Base-by-base conservation (phyloP, 2,888 invertebrate species). In the Thyatira batis region DNA sequence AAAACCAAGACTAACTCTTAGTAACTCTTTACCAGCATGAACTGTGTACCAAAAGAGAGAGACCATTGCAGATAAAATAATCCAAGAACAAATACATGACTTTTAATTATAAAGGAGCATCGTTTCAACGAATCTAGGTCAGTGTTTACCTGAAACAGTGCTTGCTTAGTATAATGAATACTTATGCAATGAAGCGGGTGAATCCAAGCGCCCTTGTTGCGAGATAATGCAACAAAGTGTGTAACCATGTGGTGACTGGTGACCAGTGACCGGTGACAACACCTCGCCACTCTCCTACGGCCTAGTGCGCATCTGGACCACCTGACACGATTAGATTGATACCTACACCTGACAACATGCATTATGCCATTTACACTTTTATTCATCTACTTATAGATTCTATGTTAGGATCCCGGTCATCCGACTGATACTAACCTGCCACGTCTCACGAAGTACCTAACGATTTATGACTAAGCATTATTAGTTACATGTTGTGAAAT, bases 161-260 rank as follows among this genome's bases (percentile, higher is more conserved):
- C n/a, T 4, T 13, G 3, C 4, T 33, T 39, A 39, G 17, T 39
- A 6, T 39, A 39, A 39, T 39, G 6, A 39, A 17, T 2, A 39
- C 17, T 11, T 10, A 25, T 30, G 49, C 46, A 13, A 28, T 48
- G 39, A 17, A 49, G 17, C 21, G 44, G 28, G 39, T 17, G 17
- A 39, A 17, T 39, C 39, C 52, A 50, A 48, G 45, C 48, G 28
- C 21, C 25, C 50, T 9, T 39, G 33, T 52, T 39, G 25, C 13
- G 46, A 23, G 45, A 45, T 51, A 27, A 45, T 33, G 46, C 28
- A 17, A 55, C 55, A 55, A 58, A 58, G 53, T 49, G 58, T 53
- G 52, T 58, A 58, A 28, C 49, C 52, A 55, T 48, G 58, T 55
- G 58, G 49, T 3, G 13, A n/a, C 13, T 17, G 8, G 39, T 17